Percentiles rank a stretch among this genome's conserved stretches.
These are phyloP conservation scores for Lithophane semibrunnea DNA, from an alignment of 2,888 invertebrate genomes.

Conservation along the genomic window DNA sequence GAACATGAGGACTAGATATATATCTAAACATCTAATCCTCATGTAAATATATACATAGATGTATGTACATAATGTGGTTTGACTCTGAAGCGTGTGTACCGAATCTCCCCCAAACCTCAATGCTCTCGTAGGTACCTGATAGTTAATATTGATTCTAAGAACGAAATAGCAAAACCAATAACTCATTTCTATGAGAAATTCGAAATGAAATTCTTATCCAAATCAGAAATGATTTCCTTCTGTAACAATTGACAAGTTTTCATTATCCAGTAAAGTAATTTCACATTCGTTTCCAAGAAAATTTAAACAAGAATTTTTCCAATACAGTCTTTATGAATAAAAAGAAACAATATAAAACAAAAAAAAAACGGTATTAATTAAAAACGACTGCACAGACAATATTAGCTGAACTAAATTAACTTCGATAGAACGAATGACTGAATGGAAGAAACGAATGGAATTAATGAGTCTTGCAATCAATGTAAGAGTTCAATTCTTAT, in stretches of 20 bases:
- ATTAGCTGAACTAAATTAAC: slow-evolving; percentile 65
- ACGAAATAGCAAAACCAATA: slow-evolving; percentile 18
- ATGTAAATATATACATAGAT: too few species aligned
- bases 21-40: background rate
- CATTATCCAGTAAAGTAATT: slow-evolving; percentile 11
- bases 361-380: slow-evolving; percentile 49
- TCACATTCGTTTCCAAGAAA: slow-evolving; percentile 32
- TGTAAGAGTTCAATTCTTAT: slow-evolving; percentile 68
- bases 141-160: slow-evolving; percentile 28
- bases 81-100: slow-evolving; percentile 1
- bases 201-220: slow-evolving; percentile 11
- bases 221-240: slow-evolving; percentile 24
- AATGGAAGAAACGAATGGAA: slow-evolving; percentile 65
- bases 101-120: slow-evolving; percentile 11
- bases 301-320: slow-evolving; percentile 29
- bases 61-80: slow-evolving; percentile 19
- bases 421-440: slow-evolving; percentile 61
- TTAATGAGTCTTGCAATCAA: slow-evolving; percentile 71
- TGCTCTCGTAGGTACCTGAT: background rate
- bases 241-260: slow-evolving; percentile 2
- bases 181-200: slow-evolving; percentile 4
- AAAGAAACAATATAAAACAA: slow-evolving; percentile 33
- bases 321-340: slow-evolving; percentile 19
- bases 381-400: slow-evolving; percentile 53
- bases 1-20: background rate